Conservation (phyloP, 2,797 vertebrate genomes). For the Anniella stebbinsi region DNA sequence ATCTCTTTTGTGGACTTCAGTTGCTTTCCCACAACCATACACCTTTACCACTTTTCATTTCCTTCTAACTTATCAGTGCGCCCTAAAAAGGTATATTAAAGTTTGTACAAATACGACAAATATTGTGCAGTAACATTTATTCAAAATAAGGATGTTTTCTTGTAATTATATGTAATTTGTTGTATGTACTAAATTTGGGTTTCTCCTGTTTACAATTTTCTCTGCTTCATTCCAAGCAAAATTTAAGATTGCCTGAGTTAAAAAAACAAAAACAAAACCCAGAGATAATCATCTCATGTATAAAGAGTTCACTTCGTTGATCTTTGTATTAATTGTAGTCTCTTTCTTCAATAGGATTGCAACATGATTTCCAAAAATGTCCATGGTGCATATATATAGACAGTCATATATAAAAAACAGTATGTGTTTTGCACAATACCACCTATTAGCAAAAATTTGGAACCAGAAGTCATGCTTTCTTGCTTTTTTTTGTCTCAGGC, state of each 20-base stretch:
- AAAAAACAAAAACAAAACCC: no score
- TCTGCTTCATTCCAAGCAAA: not conserved
- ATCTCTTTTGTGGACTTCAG: not conserved
- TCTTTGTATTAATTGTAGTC: not conserved
- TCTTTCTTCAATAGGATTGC: not conserved
- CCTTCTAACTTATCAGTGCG: not conserved
- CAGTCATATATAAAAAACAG: not conserved
- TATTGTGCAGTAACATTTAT: not conserved
- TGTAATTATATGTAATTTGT: not conserved
- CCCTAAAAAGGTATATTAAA: not conserved
- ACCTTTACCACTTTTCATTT: not conserved
- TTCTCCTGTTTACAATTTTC: not conserved
- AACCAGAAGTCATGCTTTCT: not conserved
- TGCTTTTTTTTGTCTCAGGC: not conserved
- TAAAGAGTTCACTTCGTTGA: not conserved
- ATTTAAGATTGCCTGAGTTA: not conserved
- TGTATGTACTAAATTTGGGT: not conserved
- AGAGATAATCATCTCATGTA: not conserved
- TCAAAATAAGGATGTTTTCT: not conserved
- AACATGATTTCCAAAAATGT: not conserved
- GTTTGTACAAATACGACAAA: not conserved
- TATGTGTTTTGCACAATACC: not conserved
- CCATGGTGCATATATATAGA: not conserved
- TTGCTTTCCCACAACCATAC: not conserved
- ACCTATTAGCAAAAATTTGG: not conserved